Evolutionary conservation across 2,113 vertebrate genomes (phyloP), one percentile per base, ranked within the genome.

Genomic region (Chiloscyllium plagiosum): DNA sequence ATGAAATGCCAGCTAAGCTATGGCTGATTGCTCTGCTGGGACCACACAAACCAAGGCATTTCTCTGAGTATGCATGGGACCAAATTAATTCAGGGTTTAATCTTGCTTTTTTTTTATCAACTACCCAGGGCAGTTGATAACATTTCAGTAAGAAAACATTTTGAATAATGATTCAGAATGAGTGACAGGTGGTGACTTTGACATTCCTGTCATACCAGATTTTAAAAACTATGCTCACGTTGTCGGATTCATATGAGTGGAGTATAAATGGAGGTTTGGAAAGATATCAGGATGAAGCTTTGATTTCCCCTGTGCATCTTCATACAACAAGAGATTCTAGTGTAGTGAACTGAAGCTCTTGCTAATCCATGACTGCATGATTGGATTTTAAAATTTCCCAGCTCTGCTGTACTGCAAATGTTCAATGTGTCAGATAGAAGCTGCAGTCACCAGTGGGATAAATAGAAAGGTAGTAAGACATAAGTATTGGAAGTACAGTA

Each of bases 251-350:
- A 95, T 33, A 52, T 95, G 69, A 95, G 42, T 72, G 47, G 66
- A 76, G 69, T 95, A 76, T 50, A 95, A 95, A 52, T 95, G 68
- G 76, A 52, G 42, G 26, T 76, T 33, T 95, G 94, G 69, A 70
- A 70, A 76, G 24, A 50, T 95, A 93, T 66, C 56, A 72, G 94
- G 47, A 95, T 95, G 26, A 95, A 76, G 10, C 42, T 52, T 76
- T 95, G 68, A 95, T 52, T 95, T 95, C 94, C 42, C 94, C 47
- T 95, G 94, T 95, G 94, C 69, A 72, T 29, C 47, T 72, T 72
- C 24, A 33, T 69, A 95, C 19, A 72, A 76, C 24, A 52, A 95
- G 69, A 33, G 42, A 95, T 72, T 26, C 94, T 69, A 72, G 69
- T 95, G 42, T 47, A 95, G 20, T 95, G 68, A 50, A 52, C 42